Conservation (phyloP, 2,888 invertebrate species). For the Odontomyia ornata region DNA sequence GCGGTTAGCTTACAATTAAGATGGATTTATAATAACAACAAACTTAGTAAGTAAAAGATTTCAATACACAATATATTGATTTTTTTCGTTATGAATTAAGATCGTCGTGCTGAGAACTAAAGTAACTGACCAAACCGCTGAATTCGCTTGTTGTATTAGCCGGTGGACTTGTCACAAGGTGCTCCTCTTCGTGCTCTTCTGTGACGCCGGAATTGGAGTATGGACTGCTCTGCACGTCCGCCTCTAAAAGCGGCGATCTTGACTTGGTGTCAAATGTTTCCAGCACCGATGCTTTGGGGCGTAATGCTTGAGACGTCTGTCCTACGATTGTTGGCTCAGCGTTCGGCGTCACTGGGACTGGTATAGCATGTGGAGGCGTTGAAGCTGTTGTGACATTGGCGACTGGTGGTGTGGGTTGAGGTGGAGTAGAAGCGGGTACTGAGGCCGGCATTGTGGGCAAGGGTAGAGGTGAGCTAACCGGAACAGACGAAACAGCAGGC, state of each 20-base stretch:
- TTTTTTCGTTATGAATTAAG: conserved; percentile 75
- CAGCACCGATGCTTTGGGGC: conserved; percentile 60
- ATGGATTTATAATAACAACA: conserved; percentile 2
- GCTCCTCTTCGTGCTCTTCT: conserved; percentile 49
- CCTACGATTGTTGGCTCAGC: conserved; percentile 53
- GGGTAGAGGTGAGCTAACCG: conserved; percentile 55
- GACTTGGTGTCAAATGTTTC: conserved; percentile 58
- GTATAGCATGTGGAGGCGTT: conserved; percentile 44
- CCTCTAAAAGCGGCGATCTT: conserved; percentile 52
- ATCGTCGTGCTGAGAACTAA: conserved; percentile 90
- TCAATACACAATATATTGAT: neutral
- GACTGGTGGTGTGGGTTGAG: conserved; percentile 51
- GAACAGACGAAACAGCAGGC: conserved; percentile 53
- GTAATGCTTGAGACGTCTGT: conserved; percentile 27
- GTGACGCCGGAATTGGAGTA: conserved; percentile 50
- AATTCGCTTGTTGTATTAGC: conserved; percentile 73
- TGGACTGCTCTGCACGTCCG: conserved; percentile 53
- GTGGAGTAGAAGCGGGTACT: conserved; percentile 49
- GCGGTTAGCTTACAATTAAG: neutral
- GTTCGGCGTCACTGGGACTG: conserved; percentile 54
- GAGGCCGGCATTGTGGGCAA: conserved; percentile 53
- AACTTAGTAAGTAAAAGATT: conserved; percentile 7
- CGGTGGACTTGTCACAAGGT: conserved; percentile 49
- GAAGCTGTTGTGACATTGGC: conserved; percentile 53
- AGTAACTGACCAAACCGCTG: conserved; percentile 90